A percentile compares a stretch with the other conserved stretches of the same genome.
phyloP scores from a whole-genome alignment of 2,797 vertebrate genomes.

The Aeoliscus strigatus region DNA sequence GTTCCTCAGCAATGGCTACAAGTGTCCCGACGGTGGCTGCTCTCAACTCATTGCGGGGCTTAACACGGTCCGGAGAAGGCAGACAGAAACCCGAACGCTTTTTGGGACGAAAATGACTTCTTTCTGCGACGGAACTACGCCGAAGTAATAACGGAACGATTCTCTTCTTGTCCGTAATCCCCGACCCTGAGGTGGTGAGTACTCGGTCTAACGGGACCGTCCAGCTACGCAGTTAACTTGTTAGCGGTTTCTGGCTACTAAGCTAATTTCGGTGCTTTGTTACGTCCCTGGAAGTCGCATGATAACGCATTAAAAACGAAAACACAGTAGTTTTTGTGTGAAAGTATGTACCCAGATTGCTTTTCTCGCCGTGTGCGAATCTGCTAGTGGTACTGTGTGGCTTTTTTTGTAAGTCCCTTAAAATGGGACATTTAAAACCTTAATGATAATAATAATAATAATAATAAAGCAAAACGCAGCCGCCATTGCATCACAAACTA shows the following conservation, averaged over 20 bases:
- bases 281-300: neutral
- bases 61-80: constrained; percentile 20
- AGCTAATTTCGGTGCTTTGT: constrained; percentile 35
- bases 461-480: neutral
- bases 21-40: constrained; percentile 40
- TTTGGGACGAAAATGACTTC: neutral
- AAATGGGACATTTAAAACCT: neutral
- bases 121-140: neutral
- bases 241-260: constrained; percentile 43
- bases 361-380: neutral
- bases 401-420: constrained; percentile 2
- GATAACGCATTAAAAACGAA: neutral
- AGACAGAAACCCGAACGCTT: neutral
- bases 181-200: constrained; percentile 47
- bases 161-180: neutral
- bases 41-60: constrained; percentile 12
- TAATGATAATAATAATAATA: neutral
- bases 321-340: neutral
- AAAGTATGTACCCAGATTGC: neutral
- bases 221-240: constrained; percentile 36
- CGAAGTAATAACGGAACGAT: constrained; percentile 12
- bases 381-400: neutral
- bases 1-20: constrained; percentile 48
- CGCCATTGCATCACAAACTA: neutral
- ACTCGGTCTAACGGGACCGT: constrained; percentile 14